Percentiles rank a stretch among this genome's conserved stretches.
phyloP scores from a whole-genome alignment of 2,888 invertebrate genomes.

The Parnassius apollo region DNA sequence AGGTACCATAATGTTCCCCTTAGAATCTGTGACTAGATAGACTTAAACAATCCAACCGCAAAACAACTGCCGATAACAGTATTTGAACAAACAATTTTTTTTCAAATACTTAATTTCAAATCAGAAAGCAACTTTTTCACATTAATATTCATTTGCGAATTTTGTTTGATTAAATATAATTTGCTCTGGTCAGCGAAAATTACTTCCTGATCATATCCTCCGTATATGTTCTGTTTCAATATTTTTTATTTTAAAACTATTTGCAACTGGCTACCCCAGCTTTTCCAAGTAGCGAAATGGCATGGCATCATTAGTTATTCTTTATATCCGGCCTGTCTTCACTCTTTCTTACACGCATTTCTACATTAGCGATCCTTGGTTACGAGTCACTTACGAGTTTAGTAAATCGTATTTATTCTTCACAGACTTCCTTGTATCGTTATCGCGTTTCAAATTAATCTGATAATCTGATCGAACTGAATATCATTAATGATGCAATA shows the following conservation, averaged over 20 bases:
- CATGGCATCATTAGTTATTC: constrained; percentile 65
- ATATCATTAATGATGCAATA: neutral
- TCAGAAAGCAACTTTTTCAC: constrained; percentile 39
- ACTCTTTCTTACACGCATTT: constrained; percentile 43
- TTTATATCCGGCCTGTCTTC: constrained; percentile 54
- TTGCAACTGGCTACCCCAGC: constrained; percentile 60
- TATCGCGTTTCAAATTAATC: neutral
- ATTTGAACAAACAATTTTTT: neutral
- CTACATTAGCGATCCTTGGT: constrained; percentile 26
- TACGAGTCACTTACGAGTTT: constrained; percentile 5
- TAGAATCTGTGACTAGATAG: neutral
- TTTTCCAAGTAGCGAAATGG: constrained; percentile 60
- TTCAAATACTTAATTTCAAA: neutral
- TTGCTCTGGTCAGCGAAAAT: constrained; percentile 47
- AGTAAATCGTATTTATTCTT: neutral
- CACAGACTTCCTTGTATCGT: constrained; percentile 8
- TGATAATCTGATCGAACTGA: neutral
- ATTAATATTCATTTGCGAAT: constrained; percentile 65
- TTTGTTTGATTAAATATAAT: constrained; percentile 51
- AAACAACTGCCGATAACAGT: neutral
- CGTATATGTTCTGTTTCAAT: constrained; percentile 21
- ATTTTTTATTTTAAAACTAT: constrained; percentile 35
- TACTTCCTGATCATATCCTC: constrained; percentile 27
- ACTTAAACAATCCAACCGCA: constrained; percentile 2
- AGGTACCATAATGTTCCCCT: constrained; percentile 80